Evolutionary conservation across 2,888 invertebrate species (phyloP).

Genomic region (Chaitophorus viminalis): DNA sequence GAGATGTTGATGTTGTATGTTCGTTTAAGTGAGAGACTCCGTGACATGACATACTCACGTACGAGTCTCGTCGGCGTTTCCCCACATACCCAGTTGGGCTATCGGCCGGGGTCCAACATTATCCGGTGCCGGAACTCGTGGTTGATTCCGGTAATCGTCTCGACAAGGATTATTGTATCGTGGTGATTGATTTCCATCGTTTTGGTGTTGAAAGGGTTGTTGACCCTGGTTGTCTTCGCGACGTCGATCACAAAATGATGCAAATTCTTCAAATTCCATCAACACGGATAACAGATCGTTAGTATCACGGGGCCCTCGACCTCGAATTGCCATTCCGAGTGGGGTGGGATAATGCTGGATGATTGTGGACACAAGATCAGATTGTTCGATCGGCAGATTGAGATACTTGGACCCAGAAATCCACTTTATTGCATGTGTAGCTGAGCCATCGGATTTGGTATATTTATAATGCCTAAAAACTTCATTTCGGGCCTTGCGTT

Average conservation of each 20-base stretch:
- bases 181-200: too few species aligned
- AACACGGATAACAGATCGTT: background rate
- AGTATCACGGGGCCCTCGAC: background rate
- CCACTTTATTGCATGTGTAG: background rate
- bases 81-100: too few species aligned
- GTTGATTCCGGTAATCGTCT: too few species aligned
- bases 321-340: background rate
- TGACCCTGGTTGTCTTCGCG: too few species aligned
- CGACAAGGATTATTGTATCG: too few species aligned
- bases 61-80: too few species aligned
- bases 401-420: background rate
- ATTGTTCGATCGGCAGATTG: background rate
- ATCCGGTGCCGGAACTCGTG: too few species aligned
- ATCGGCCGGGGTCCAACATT: too few species aligned
- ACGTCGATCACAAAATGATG: background rate
- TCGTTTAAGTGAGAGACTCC: too few species aligned
- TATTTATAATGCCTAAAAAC: background rate
- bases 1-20: too few species aligned
- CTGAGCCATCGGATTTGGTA: background rate
- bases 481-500: background rate
- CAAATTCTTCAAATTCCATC: background rate
- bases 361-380: background rate
- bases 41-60: too few species aligned
- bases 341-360: background rate
- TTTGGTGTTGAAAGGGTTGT: too few species aligned